Conservation (phyloP, 2,888 invertebrate species). For the Protophormia terraenovae region DNA sequence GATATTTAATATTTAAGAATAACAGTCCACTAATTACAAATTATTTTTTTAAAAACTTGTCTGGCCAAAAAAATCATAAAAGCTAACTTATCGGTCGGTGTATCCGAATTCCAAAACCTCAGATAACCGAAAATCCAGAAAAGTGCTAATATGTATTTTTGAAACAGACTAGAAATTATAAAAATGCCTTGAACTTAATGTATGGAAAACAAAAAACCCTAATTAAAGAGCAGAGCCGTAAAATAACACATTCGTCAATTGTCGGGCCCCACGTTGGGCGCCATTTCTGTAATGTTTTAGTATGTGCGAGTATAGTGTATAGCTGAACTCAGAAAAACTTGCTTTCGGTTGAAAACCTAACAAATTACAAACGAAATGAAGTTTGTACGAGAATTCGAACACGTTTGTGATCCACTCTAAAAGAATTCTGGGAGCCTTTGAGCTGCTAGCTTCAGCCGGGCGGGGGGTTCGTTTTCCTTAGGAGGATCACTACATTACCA, state of each 20-base stretch:
- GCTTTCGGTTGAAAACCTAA: no score
- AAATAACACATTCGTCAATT: not conserved
- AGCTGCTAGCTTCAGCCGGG: no score
- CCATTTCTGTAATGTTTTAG: no score
- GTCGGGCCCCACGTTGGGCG: not conserved
- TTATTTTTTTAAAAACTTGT: not conserved
- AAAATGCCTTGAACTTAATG: not conserved
- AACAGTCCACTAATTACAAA: not conserved
- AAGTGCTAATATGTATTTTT: not conserved
- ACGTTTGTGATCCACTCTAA: no score
- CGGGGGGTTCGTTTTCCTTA: no score
- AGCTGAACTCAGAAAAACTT: no score
- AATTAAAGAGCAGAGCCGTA: not conserved
- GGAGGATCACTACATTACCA: no score
- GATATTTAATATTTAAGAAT: not conserved
- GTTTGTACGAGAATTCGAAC: no score
- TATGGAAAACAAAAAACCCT: not conserved
- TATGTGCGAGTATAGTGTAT: no score
- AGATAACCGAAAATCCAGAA: not conserved
- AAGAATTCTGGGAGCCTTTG: no score
- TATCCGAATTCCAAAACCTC: not conserved
- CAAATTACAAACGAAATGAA: no score
- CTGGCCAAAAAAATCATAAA: not conserved
- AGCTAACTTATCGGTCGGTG: not conserved
- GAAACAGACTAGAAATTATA: not conserved